phyloP scores from a whole-genome alignment of 2,888 invertebrate species.

The Odontothrips loti region DNA sequence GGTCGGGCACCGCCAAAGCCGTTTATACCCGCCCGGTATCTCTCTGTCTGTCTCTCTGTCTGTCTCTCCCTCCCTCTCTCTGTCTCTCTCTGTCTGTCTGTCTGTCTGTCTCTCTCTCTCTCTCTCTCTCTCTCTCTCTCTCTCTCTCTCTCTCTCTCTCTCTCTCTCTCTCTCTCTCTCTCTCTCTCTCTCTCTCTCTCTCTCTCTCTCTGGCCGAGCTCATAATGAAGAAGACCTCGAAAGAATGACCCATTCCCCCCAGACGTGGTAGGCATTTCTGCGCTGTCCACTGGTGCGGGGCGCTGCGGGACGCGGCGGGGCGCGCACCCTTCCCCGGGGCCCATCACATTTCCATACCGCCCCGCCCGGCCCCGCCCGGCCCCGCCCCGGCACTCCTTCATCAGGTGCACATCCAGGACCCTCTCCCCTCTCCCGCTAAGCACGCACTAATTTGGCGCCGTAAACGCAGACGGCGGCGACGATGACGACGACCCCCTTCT shows the following conservation, averaged over 20 bases:
- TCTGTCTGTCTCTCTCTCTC: too few species aligned
- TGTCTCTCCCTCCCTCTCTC: background rate
- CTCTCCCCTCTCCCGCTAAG: background rate
- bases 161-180: too few species aligned
- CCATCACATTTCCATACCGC: slow-evolving; percentile 6
- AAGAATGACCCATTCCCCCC: slow-evolving; percentile 17
- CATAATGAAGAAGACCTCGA: background rate
- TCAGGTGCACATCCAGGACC: background rate
- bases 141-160: background rate
- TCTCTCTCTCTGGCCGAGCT: background rate
- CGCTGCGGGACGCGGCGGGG: too few species aligned
- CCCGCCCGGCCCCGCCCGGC: background rate
- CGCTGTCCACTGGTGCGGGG: background rate
- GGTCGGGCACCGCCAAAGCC: too few species aligned
- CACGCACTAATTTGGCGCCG: slow-evolving; percentile 1
- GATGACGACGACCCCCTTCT: too few species aligned
- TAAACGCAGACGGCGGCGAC: background rate
- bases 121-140: background rate
- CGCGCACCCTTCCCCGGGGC: background rate
- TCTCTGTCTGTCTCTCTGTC: too few species aligned
- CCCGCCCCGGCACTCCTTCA: background rate
- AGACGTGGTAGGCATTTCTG: background rate
- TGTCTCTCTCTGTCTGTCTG: background rate
- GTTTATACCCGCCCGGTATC: too few species aligned
- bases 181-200: background rate